These are phyloP conservation scores for Gymnorhina tibicen DNA, from an alignment of 2,113 vertebrate genomes.

Conservation along the genomic window DNA sequence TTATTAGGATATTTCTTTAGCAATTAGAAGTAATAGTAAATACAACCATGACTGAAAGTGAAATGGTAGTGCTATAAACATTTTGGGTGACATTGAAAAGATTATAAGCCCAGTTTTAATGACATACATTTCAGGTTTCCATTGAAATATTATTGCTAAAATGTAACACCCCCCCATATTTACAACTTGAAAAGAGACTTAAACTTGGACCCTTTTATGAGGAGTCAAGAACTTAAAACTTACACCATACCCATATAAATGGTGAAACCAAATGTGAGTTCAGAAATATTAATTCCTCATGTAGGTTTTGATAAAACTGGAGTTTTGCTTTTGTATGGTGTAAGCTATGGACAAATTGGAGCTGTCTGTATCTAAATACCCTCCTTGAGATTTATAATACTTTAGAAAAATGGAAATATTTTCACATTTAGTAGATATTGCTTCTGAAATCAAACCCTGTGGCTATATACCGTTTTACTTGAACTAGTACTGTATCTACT, in stretches of 20 bases:
- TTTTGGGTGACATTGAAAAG: background rate
- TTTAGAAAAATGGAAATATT: background rate
- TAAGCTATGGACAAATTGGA: background rate
- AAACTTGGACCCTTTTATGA: background rate
- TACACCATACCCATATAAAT: background rate
- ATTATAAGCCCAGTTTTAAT: background rate
- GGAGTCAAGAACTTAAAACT: background rate
- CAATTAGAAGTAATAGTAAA: background rate
- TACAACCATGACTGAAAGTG: background rate
- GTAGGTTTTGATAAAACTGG: background rate
- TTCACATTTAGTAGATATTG: background rate
- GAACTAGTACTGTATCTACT: background rate
- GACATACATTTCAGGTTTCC: background rate
- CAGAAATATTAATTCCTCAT: background rate
- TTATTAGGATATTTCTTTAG: background rate
- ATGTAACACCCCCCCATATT: background rate
- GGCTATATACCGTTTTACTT: background rate
- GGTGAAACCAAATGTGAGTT: background rate
- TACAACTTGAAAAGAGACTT: background rate
- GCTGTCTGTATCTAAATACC: background rate
- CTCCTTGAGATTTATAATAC: background rate
- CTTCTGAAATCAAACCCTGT: constrained; percentile 18
- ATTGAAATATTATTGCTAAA: background rate
- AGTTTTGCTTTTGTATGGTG: background rate
- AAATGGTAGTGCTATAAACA: background rate